phyloP scores from a whole-genome alignment of 1,140 invertebrate genomes.

The Scaptomyza montana region DNA sequence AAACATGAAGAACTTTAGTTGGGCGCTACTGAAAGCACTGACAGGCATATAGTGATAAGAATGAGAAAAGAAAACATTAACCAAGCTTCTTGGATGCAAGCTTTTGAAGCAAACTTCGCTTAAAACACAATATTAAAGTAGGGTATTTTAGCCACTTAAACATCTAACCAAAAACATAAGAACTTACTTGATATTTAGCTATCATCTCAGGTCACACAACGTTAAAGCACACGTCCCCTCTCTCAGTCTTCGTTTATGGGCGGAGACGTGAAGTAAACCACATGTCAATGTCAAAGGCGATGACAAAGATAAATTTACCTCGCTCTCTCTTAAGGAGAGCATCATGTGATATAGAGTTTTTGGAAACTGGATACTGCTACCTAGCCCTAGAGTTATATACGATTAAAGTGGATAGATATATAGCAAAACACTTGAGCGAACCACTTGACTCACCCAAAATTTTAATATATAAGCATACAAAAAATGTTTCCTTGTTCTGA shows the following conservation, averaged over 20 bases:
- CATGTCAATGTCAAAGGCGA: conserved; percentile 78
- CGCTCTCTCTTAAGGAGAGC: no score
- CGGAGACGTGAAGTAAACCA: conserved; percentile 52
- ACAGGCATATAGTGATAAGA: neutral
- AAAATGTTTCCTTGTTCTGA: conserved; percentile 31
- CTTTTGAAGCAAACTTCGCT: no score
- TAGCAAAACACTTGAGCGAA: conserved; percentile 5
- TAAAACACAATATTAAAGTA: no score
- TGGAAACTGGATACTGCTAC: conserved; percentile 1
- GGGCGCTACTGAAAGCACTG: conserved; percentile 48
- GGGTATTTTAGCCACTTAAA: neutral
- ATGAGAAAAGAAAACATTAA: neutral
- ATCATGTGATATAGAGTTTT: neutral
- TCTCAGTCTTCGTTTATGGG: neutral
- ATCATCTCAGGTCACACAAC: conserved; percentile 11
- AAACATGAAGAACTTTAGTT: conserved; percentile 42
- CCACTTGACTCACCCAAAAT: conserved; percentile 38
- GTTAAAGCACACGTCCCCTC: conserved; percentile 1
- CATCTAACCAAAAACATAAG: neutral
- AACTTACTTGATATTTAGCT: neutral
- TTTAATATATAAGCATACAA: conserved; percentile 42
- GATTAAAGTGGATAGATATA: conserved; percentile 15
- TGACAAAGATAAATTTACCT: conserved; percentile 75
- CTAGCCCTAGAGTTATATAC: conserved; percentile 22
- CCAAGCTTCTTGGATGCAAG: neutral